Evolutionary conservation across 2,888 invertebrate species (phyloP), one percentile per base, ranked within the genome.

Genomic region (Cantharis rufa): DNA sequence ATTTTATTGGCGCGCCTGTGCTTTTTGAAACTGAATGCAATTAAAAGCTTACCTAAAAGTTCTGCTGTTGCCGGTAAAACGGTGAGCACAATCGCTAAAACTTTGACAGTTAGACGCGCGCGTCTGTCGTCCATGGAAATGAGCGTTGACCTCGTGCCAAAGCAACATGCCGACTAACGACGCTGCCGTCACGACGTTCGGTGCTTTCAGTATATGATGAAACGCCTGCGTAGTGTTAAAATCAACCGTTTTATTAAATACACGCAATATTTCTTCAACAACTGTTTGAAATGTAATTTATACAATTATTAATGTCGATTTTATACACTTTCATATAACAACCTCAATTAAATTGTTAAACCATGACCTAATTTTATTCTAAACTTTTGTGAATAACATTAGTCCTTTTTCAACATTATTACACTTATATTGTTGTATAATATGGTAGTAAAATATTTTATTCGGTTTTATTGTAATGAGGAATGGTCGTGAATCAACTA

Each of bases 41-140:
- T 75, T 69, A 61, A 21, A 64, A 21, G 74, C 78, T 62, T 76
- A 78, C 78, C 78, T 74, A 78, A 74, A 69, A 74, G 74, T 64
- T 84, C 84, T 71, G 83, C 84, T 10, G 82, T 80, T 15, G 81
- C 80, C 7, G 83, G 78, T 69, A 82, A 74, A 61, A 82, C 73
- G 32, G 82, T 78, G 15, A 82, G 76, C 80, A 82, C 81, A 75
- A 82, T 80, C 70, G 82, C 76, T 48, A 82, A 75, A 79, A 82
- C 80, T 69, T 81, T 82, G 82, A 79, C 79, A 75, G 76, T 74
- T 75, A 78, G 81, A 80, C 83, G 81, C 82, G 82, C 84, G 82
- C 82, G 80, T 82, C 82, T 81, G 78, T 81, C 81, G 79, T 82
- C 84, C 84, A 84, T 84, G 74, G 76, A 74, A 76, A 78, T 66